Base-by-base conservation (phyloP, 1,140 invertebrate genomes). In the Ylistrum balloti region DNA sequence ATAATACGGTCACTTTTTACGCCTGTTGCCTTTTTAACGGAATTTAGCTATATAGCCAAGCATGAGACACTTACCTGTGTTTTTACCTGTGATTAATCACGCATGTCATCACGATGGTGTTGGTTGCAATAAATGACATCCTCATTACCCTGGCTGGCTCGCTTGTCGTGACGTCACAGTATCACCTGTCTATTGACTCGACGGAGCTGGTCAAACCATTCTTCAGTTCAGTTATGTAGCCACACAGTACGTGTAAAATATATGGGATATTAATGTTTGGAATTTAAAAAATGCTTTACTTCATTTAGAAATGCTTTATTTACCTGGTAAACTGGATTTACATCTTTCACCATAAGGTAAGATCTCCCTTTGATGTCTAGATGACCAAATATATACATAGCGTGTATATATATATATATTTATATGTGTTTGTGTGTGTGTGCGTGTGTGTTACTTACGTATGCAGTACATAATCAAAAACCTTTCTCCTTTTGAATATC, bases 1-100 rank as follows among this genome's bases (percentile, higher is more conserved):
- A 74, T n/a, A 74, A 74, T 74, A n/a, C 56, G 56, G 56, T 74
- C 56, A 74, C 22, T 74, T 74, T 74, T 74, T 74, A 74, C 56
- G 56, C 56, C 56, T 28, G 2, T 11, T 74, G 22, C 17, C n/a
- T n/a, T n/a, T 28, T n/a, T 74, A 74, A 28, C 22, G 22, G 22
- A 74, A 28, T 74, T n/a, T 11, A 74, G 56, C 56, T 28, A 74
- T 74, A 74, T 74, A 74, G n/a, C n/a, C 56, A 5, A 28, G 13
- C 56, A 28, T 28, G 56, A 74, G 56, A 74, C 56, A 11, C 28
- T 74, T 74, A 74, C 56, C 56, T 74, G 56, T 74, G 56, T 74
- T 74, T 74, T 74, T 74, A 74, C 20, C 56, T 74, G 56, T 74
- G 56, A 74, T 74, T 74, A 74, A 74, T 74, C 56, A 74, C 56